Base-by-base conservation (phyloP, 2,888 invertebrate genomes). In the Nomada fucata region DNA sequence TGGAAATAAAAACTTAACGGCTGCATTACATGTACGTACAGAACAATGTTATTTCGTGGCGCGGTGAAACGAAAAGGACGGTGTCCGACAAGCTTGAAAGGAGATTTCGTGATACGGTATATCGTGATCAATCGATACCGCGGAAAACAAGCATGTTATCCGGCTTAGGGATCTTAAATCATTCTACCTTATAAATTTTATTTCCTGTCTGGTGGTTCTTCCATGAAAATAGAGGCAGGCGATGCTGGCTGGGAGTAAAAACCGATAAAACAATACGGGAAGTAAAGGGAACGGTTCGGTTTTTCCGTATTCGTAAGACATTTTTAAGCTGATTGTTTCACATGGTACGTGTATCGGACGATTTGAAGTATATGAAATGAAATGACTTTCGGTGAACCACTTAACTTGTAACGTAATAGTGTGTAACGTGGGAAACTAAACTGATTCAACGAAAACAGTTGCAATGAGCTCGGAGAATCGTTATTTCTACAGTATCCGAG, bases 1-100 rank as follows among this genome's bases (percentile, higher is more conserved):
- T 59, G 61, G 79, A 53, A 79, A 67, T 75, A 79, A 74, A 82
- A 79, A 57, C 44, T 65, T 79, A 79, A 74, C 65, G 74, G 42
- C 70, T 64, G 23, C 50, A 20, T 18, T 9, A 42, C n/a, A 50
- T 15, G 47, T 47, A 15, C 15, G 26, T 29, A 64, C 50, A 36
- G 9, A n/a, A 44, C 42, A 55, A 63, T 61, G 78, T 63, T 60
- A 60, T 67, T 57, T 42, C 29, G 67, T 61, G 52, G 18, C 5
- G 15, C 2, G 18, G 13, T 18, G 42, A 20, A 67, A 61, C 69
- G 11, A 52, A 59, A 20, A 26, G 47, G 18, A 47, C 52, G 36
- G 50, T 18, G n/a, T 23, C 26, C n/a, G 26, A 20, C 0, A 15
- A 15, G 36, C n/a, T 20, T n/a, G 50, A n/a, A 10, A 15, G 44